These are phyloP conservation scores for Erpornis zantholeuca DNA, from an alignment of 2,113 vertebrate genomes.

Conservation along the genomic window DNA sequence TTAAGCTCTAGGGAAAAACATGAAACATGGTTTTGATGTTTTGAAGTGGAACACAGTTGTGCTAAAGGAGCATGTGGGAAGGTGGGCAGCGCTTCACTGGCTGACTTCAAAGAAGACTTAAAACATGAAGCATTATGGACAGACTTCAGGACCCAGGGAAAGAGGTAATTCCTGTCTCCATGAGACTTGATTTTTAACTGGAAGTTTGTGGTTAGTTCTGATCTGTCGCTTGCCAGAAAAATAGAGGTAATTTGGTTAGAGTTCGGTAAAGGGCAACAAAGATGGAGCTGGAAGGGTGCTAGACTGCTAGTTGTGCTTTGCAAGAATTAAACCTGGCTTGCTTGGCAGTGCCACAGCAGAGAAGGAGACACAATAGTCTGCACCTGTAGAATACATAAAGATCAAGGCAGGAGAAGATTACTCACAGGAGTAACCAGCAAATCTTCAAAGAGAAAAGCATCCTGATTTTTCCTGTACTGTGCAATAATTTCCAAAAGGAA, in stretches of 20 bases:
- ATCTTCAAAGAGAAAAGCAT: not conserved
- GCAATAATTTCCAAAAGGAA: not conserved
- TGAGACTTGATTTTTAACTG: not conserved
- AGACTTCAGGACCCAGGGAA: not conserved
- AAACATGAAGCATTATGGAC: not conserved
- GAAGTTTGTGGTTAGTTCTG: not conserved
- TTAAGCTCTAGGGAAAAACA: constrained; percentile 54
- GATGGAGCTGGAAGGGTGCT: not conserved
- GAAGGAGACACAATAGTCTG: not conserved
- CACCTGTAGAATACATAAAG: not conserved
- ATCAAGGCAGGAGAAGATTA: not conserved
- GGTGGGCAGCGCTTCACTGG: not conserved
- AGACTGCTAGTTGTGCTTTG: not conserved
- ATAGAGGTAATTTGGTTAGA: not conserved
- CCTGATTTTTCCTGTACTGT: not conserved
- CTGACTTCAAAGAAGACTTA: constrained; percentile 36
- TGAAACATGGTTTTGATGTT: constrained; percentile 56
- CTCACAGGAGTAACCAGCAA: not conserved
- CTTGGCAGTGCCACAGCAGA: not conserved
- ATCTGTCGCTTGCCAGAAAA: not conserved
- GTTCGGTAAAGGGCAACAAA: not conserved
- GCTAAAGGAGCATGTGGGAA: not conserved
- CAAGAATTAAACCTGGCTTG: not conserved
- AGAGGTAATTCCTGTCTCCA: not conserved
- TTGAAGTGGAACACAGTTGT: constrained; percentile 11